phyloP scores from a whole-genome alignment of 1,140 invertebrate genomes.

The Leptinotarsa lineolata region DNA sequence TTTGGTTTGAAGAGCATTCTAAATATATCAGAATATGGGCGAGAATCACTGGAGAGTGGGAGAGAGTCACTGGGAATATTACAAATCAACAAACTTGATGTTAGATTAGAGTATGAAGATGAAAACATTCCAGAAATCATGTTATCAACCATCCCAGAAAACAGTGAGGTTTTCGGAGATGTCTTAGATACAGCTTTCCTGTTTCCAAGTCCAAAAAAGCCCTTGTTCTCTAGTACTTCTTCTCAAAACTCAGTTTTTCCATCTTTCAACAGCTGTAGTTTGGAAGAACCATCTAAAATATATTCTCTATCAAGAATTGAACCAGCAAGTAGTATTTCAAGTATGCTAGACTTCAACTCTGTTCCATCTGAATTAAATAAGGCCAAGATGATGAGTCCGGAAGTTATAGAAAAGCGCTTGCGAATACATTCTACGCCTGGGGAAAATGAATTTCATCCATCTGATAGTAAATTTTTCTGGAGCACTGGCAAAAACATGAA shows the following conservation, averaged over 20 bases:
- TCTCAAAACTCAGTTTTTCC: not conserved
- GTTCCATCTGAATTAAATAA: constrained; percentile 12
- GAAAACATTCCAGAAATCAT: constrained; percentile 20
- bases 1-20: not conserved
- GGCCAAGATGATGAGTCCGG: not conserved
- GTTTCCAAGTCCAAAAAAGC: not conserved
- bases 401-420: not conserved
- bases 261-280: constrained; percentile 16
- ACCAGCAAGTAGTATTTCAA: not conserved
- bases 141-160: constrained; percentile 11
- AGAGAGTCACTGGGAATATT: constrained; percentile 24
- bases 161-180: not conserved
- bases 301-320: constrained; percentile 11
- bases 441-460: not conserved
- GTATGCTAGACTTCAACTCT: not conserved
- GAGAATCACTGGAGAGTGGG: constrained; percentile 14
- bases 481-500: not conserved
- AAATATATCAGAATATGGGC: not conserved
- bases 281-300: constrained; percentile 20
- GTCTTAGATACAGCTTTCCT: constrained; percentile 24
- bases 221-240: not conserved
- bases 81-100: constrained; percentile 1
- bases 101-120: constrained; percentile 7
- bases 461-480: not conserved
- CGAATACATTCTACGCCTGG: constrained; percentile 1